Conservation (phyloP, 2,113 vertebrate genomes). For the Promerops cafer region DNA sequence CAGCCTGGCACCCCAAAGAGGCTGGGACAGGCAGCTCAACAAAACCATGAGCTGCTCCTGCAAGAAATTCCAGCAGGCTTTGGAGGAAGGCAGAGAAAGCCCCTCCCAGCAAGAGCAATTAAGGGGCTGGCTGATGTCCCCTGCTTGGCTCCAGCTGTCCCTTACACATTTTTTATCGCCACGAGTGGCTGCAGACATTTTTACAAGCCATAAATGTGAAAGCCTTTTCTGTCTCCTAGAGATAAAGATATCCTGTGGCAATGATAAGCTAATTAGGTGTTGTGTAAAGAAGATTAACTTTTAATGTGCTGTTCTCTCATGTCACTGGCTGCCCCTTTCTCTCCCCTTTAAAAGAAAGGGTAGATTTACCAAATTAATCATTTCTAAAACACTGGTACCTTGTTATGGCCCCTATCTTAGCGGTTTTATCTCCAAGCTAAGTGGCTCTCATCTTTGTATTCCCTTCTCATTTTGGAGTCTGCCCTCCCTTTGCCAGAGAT, state of each 20-base stretch:
- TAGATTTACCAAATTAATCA: background rate
- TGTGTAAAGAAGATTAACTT: conserved; percentile 42
- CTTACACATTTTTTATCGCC: background rate
- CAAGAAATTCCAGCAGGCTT: background rate
- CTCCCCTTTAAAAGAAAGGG: background rate
- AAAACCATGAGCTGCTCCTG: background rate
- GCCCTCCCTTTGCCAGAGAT: background rate
- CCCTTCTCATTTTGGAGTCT: background rate
- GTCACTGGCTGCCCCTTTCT: background rate
- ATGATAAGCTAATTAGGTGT: conserved; percentile 17
- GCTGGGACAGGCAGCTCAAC: background rate
- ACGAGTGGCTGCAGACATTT: conserved; percentile 8
- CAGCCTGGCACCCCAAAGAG: background rate
- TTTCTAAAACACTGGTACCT: background rate
- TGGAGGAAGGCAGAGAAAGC: background rate
- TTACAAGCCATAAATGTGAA: conserved; percentile 13
- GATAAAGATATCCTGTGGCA: conserved; percentile 32
- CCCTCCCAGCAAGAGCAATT: background rate
- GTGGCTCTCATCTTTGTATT: background rate
- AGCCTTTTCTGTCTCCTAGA: background rate
- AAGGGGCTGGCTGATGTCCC: background rate
- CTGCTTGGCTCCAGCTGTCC: background rate
- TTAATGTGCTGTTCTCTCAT: conserved; percentile 19
- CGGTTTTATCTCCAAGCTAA: background rate
- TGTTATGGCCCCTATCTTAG: background rate